Percentiles rank a stretch among this genome's conserved stretches.
Conservation (phyloP, 2,888 invertebrate genomes). For the Dusona sp. region DNA sequence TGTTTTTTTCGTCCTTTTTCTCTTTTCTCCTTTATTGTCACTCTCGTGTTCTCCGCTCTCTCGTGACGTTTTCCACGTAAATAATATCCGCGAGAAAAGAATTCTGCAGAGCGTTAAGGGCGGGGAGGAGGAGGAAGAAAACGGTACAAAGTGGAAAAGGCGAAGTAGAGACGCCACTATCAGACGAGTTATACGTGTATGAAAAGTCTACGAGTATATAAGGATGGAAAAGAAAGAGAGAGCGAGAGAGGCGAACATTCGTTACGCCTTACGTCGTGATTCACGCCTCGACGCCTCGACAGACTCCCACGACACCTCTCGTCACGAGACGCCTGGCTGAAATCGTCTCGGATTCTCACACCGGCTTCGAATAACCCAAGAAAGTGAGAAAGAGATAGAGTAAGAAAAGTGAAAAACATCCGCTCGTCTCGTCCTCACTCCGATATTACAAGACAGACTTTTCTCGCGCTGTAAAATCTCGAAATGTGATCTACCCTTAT, state of each 20-base stretch:
- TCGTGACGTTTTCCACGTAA: slow-evolving; percentile 77
- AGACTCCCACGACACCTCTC: slow-evolving; percentile 69
- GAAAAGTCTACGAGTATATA: slow-evolving; percentile 64
- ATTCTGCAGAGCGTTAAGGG: slow-evolving; percentile 60
- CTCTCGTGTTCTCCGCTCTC: slow-evolving; percentile 66
- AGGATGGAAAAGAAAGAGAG: background rate
- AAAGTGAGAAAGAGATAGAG: slow-evolving; percentile 16
- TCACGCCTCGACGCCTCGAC: slow-evolving; percentile 76
- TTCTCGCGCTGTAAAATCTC: slow-evolving; percentile 38
- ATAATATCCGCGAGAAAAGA: slow-evolving; percentile 74
- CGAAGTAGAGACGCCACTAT: slow-evolving; percentile 66
- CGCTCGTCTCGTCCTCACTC: slow-evolving; percentile 15
- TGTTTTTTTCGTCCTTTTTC: background rate
- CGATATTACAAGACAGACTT: slow-evolving; percentile 54
- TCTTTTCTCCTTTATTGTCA: background rate
- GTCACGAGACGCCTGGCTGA: slow-evolving; percentile 71
- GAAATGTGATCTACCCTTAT: slow-evolving; percentile 16
- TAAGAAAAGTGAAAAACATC: slow-evolving; percentile 23
- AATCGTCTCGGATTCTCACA: slow-evolving; percentile 55
- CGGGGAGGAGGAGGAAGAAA: slow-evolving; percentile 53
- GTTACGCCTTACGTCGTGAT: slow-evolving; percentile 74
- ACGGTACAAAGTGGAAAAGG: slow-evolving; percentile 43
- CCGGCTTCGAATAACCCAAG: slow-evolving; percentile 49
- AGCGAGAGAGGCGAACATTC: slow-evolving; percentile 69
- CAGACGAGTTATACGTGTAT: background rate